phyloP scores from a whole-genome alignment of 2,113 vertebrate genomes.

The Neogale vison region DNA sequence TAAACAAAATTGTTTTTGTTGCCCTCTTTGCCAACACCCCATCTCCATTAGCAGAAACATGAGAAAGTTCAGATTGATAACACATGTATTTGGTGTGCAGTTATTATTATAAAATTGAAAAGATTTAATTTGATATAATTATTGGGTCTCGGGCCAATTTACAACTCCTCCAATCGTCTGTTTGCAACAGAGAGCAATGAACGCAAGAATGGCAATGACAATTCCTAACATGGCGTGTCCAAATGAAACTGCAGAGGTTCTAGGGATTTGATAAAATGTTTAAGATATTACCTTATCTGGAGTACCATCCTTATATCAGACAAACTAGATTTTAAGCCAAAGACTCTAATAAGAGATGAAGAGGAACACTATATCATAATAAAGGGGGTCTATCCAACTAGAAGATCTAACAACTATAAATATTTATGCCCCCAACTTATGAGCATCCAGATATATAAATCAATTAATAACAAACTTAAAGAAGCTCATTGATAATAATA shows the following conservation, averaged over 20 bases:
- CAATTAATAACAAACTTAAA: neutral
- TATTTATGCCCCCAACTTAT: neutral
- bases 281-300: conserved; percentile 60
- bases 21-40: neutral
- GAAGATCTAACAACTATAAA: neutral
- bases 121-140: conserved; percentile 85
- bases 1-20: neutral
- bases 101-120: conserved; percentile 75
- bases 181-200: conserved; percentile 45
- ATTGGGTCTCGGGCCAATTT: conserved; percentile 85
- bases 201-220: conserved; percentile 63
- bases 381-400: neutral
- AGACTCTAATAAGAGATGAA: neutral
- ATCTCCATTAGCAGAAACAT: neutral
- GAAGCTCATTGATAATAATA: neutral
- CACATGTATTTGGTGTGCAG: neutral
- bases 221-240: conserved; percentile 59
- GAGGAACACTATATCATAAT: neutral
- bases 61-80: neutral
- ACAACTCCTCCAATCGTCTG: conserved; percentile 83
- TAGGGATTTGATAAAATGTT: conserved; percentile 72
- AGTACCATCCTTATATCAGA: neutral
- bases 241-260: conserved; percentile 86
- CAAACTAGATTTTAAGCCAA: neutral
- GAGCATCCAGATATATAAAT: neutral